Evolutionary conservation across 2,113 vertebrate species (phyloP).

Genomic region (Microtus oregoni): DNA sequence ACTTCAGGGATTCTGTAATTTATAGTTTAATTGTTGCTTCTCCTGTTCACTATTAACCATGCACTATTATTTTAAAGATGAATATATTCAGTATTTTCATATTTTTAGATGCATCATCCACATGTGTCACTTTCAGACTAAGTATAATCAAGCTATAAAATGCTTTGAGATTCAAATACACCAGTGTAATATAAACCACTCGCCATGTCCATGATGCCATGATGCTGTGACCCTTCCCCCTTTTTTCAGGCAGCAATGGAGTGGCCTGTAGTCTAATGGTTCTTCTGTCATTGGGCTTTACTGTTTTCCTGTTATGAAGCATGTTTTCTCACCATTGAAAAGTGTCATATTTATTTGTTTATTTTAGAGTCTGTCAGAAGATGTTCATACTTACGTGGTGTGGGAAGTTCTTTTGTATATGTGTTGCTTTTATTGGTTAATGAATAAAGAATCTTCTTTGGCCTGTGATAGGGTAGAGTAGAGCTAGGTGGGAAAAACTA

Average conservation of each 20-base stretch:
- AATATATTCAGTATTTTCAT: not conserved
- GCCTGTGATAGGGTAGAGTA: no score
- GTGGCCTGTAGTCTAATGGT: rapidly evolving
- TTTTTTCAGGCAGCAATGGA: not conserved
- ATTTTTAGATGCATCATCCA: not conserved
- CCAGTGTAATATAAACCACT: not conserved
- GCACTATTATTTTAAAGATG: not conserved
- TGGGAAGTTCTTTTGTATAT: no score
- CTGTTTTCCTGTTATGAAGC: no score
- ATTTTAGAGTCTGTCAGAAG: not conserved
- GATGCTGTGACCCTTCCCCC: not conserved
- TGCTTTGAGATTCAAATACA: not conserved
- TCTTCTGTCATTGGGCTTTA: not conserved
- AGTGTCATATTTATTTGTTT: not conserved
- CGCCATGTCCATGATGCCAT: not conserved
- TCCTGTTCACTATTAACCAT: not conserved
- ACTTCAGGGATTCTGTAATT: not conserved
- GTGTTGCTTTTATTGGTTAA: no score
- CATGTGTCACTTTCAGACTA: rapidly evolving
- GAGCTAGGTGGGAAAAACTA: no score
- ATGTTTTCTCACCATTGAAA: not conserved
- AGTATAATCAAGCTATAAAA: not conserved
- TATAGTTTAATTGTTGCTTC: not conserved
- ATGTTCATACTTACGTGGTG: not conserved
- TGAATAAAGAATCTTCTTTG: no score